Evolutionary conservation across 2,797 vertebrate genomes (phyloP), one percentile per base, ranked within the genome.

Genomic region (Acomys russatus): DNA sequence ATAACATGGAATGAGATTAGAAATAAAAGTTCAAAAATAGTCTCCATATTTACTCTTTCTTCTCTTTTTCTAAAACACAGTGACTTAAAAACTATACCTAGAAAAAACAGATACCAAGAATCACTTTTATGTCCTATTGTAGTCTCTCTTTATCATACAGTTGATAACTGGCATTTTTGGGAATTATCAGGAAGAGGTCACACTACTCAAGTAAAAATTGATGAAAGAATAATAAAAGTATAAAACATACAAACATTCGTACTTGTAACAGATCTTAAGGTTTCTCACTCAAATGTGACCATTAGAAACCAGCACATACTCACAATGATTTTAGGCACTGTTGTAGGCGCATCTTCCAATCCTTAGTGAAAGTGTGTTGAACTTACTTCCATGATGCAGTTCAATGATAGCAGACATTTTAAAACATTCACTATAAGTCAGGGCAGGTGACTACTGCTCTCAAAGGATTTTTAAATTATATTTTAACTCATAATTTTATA

Each of bases 21-120:
- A 94, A 93, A 88, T 17, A 77, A 22, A 95, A 95, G 97, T 85
- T 91, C 38, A 79, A 64, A 88, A 66, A 82, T 79, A 89, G 44
- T 77, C 28, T 92, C 74, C 66, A 90, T 44, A 28, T 28, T 82
- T 64, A 70, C 4, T 51, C 10, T 79, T 56, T 56, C 28, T 83
- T 44, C 9, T 61, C 20, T 59, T 91, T 82, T 96, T n/a, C 33
- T 78, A 71, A 96, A 88, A 89, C 49, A 73, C 6, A n/a, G 2
- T 0, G 59, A 87, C 59, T 64, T n/a, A 87, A 88, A 90, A 96
- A 33, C 44, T 59, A 44, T 63, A 51, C 28, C 63, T 18, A 38
- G 8, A 68, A 18, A 90, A 76, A 18, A 49, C 70, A 11, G 44
- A 92, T 63, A 68, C 15, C 78, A 7, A 38, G 11, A 71, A 35